Evolutionary conservation across 2,888 invertebrate genomes (phyloP), one percentile per base, ranked within the genome.

Genomic region (Formica aserva): DNA sequence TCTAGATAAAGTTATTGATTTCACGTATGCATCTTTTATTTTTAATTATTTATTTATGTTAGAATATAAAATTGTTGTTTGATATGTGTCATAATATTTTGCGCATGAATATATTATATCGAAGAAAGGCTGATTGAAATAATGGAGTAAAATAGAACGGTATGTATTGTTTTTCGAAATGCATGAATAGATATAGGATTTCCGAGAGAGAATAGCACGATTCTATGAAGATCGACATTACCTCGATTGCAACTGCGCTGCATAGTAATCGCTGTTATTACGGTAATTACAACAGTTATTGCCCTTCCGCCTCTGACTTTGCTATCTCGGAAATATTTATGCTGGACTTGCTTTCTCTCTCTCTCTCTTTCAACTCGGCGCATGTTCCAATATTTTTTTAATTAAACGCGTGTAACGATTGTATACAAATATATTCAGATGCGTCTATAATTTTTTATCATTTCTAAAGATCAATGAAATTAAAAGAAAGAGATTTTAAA

Each of bases 181-280:
- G 9, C 45, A 13, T 15, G 32, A 57, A 11, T 8, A 55, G 78
- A 78, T 32, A 60, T n/a, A 45, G n/a, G 45, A 18, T 76, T 82
- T 76, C 74, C 77, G 57, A 6, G 52, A 48, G 48, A 48, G 48
- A 48, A 48, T 26, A 41, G 35, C 72, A 35, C 45, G 78, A 78
- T 57, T 78, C 32, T 57, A 18, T 60, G 22, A 78, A 57, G 82
- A 45, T 67, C 35, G 26, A 35, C 66, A 66, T 82, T 77, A 78
- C 15, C 26, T 32, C 78, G 60, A 78, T 71, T 78, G 57, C 45
- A 78, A 72, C 60, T 60, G 35, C 22, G 78, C 74, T 80, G 45
- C 60, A 86, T 81, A 66, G 82, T 87, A 84, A 88, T 88, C 81
- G 86, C 65, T n/a, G 82, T 82, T 78, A 84, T 88, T 89, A 80